A percentile compares a stretch with the other conserved stretches of the same genome.
phyloP scores from a whole-genome alignment of 2,888 invertebrate genomes.

The Heliconius ismenius region DNA sequence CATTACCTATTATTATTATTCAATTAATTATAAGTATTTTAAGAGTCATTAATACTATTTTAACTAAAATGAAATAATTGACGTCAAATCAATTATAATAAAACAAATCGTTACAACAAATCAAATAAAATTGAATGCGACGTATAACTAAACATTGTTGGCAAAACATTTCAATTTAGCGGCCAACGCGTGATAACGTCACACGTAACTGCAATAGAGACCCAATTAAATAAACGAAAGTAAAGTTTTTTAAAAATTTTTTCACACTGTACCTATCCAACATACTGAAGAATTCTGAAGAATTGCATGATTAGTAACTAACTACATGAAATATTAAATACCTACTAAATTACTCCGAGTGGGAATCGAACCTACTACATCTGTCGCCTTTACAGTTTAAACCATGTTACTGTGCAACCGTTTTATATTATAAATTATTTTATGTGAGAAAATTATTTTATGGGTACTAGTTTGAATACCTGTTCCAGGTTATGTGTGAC shows the following conservation, averaged over 20 bases:
- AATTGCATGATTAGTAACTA: too few species aligned
- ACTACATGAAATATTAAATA: too few species aligned
- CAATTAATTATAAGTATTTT: neutral
- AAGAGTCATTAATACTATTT: neutral
- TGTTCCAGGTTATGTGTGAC: too few species aligned
- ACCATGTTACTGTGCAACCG: too few species aligned
- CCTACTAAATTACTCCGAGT: too few species aligned
- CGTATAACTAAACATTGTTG: constrained; percentile 42
- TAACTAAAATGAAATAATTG: neutral
- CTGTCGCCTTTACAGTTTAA: too few species aligned
- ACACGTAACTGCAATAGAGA: constrained; percentile 46
- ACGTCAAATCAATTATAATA: neutral
- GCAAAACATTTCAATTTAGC: constrained; percentile 46
- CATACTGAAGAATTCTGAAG: too few species aligned
- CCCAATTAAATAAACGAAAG: neutral
- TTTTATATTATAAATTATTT: too few species aligned
- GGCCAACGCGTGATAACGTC: constrained; percentile 49
- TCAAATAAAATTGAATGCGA: constrained; percentile 29
- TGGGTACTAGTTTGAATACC: too few species aligned
- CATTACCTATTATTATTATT: neutral
- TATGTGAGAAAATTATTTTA: too few species aligned
- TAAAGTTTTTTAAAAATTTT: neutral
- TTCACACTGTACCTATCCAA: neutral
- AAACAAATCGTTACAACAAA: constrained; percentile 3
- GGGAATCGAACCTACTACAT: too few species aligned